These are phyloP conservation scores for Bettongia penicillata DNA, from an alignment of 2,113 vertebrate species.

Conservation along the genomic window DNA sequence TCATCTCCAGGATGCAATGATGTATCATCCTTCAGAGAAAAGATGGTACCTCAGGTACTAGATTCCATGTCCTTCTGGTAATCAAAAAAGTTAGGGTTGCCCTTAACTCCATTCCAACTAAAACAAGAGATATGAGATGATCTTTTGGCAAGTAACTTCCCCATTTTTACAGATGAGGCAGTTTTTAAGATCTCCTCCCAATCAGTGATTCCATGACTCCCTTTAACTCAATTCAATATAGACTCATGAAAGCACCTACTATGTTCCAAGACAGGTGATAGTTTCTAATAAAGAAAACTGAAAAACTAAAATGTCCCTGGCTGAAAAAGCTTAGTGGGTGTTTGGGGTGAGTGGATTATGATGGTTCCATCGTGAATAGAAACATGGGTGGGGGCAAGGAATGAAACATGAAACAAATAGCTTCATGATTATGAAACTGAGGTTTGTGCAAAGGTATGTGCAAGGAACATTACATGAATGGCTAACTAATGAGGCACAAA, in stretches of 20 bases:
- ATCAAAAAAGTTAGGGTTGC: background rate
- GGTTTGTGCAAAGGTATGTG: too few relatives aligned
- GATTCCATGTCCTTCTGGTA: background rate
- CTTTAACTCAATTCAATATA: background rate
- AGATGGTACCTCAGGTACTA: background rate
- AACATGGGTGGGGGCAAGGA: too few relatives aligned
- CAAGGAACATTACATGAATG: background rate
- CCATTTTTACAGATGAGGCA: background rate
- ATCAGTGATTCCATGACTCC: background rate
- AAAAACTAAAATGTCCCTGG: background rate
- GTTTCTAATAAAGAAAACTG: background rate
- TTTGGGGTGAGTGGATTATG: background rate
- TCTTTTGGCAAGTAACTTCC: background rate
- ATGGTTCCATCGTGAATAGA: background rate
- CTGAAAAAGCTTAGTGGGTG: background rate
- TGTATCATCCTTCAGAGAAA: background rate
- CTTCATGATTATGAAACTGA: too few relatives aligned
- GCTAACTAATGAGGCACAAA: background rate
- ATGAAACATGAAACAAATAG: background rate
- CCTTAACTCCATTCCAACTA: background rate
- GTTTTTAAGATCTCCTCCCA: background rate
- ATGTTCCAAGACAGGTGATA: background rate
- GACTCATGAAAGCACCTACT: background rate
- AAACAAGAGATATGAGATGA: background rate
- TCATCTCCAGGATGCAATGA: background rate